These are phyloP conservation scores for Botia kubotai DNA, from an alignment of 2,797 vertebrate genomes.

Conservation along the genomic window DNA sequence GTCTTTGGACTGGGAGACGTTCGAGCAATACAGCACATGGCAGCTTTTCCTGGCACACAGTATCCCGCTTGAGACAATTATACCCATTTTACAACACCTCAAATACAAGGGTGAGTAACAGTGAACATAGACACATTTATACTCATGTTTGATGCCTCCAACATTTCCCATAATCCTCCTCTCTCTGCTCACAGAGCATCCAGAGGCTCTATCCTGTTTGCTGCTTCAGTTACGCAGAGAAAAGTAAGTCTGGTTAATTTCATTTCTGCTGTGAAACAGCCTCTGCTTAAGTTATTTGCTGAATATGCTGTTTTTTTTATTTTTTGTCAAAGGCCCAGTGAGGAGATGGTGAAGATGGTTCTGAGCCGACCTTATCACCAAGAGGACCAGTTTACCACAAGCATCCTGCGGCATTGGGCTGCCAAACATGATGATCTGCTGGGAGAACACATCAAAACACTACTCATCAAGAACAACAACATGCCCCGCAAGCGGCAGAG, in stretches of 20 bases:
- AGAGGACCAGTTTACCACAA: slow-evolving; percentile 96
- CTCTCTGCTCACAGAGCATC: slow-evolving; percentile 82
- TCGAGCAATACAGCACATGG: slow-evolving; percentile 98
- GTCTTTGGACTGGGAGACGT: slow-evolving; percentile 96
- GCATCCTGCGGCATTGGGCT: slow-evolving; percentile 94
- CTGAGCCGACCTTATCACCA: slow-evolving; percentile 91
- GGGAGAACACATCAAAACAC: slow-evolving; percentile 91
- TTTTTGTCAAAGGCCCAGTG: slow-evolving; percentile 80
- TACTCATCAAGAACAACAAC: slow-evolving; percentile 98
- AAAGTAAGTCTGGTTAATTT: slow-evolving; percentile 79
- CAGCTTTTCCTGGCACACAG: slow-evolving; percentile 95
- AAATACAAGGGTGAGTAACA: slow-evolving; percentile 90
- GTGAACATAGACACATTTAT: neutral
- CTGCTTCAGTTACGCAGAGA: slow-evolving; percentile 92
- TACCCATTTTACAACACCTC: slow-evolving; percentile 95
- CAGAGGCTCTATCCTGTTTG: slow-evolving; percentile 92
- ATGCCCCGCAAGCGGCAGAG: slow-evolving; percentile 93
- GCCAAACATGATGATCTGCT: slow-evolving; percentile 89
- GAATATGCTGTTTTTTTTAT: no score
- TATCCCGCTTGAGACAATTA: slow-evolving; percentile 92
- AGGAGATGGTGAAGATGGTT: slow-evolving; percentile 99
- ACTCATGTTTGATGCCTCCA: neutral
- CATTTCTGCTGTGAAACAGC: neutral
- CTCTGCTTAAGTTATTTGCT: neutral
- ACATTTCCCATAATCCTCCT: neutral